Base-by-base conservation (phyloP, 2,888 invertebrate genomes). In the Metopia argyrocephala region DNA sequence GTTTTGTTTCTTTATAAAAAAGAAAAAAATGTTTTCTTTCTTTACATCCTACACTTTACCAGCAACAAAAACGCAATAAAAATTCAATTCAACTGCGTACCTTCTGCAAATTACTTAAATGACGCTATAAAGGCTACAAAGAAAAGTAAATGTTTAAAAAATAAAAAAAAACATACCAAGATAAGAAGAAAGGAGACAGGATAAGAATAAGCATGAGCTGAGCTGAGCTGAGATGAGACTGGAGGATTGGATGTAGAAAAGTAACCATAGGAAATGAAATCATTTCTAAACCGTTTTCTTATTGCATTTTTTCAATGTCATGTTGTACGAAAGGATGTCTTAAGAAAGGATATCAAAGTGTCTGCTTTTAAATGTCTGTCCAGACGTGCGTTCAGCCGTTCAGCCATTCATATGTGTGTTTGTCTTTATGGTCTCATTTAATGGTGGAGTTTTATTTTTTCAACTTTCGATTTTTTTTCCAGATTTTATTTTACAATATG, bases 301-400 rank as follows among this genome's bases (percentile, higher is more conserved):
- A 65, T 80, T 74, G 73, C 73, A 69, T 74, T 81, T 81, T n/a
- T n/a, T n/a, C n/a, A 81, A 65, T 78, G 70, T 74, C 70, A 70
- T 54, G 70, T 75, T 78, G 65, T 66, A 66, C 78, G 61, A 62
- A 70, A 31, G 78, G 66, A 54, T 61, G 70, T 56, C 70, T 70
- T 50, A 45, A 68, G 52, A 71, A 71, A 76, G n/a, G 25, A 61
- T 79, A 71, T 57, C 54, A 70, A 64, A 65, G 45, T 68, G 57
- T 80, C 68, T 64, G 56, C 54, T 7, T 38, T 12, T 9, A 15
- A 38, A 20, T 18, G 46, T 48, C 31, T 65, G 65, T 54, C 52
- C 50, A 38, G 15, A 21, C 62, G n/a, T 62, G 3, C n/a, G 15
- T 62, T 5, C 25, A 31, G 12, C 31, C 25, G 23, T 54, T 46